These are phyloP conservation scores for Drosophila lacteicornis DNA, from an alignment of 1,140 invertebrate genomes.

Conservation along the genomic window DNA sequence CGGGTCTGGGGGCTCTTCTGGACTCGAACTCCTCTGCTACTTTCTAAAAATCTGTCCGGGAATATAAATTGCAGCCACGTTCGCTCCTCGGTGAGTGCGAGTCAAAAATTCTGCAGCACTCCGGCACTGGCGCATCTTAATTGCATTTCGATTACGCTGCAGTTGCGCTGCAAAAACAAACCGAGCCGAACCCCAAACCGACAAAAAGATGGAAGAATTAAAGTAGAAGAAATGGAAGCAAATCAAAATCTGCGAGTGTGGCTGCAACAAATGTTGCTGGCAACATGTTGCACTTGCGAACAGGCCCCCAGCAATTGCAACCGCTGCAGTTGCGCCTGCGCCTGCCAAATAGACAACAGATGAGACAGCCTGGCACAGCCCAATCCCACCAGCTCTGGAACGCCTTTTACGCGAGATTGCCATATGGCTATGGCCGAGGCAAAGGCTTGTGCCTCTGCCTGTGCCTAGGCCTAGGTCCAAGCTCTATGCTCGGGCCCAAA, in stretches of 20 bases:
- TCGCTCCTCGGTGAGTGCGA: constrained; percentile 49
- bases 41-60: constrained; percentile 78
- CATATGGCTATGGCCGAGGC: background rate
- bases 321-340: constrained; percentile 39
- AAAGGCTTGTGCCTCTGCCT: constrained; percentile 4
- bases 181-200: constrained; percentile 60
- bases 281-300: constrained; percentile 60
- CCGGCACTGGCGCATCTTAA: constrained; percentile 62
- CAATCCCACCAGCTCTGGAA: constrained; percentile 57
- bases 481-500: constrained; percentile 24
- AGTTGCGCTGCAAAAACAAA: constrained; percentile 56
- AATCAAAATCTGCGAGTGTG: constrained; percentile 64
- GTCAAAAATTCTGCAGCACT: constrained; percentile 47
- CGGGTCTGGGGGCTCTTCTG: constrained; percentile 26
- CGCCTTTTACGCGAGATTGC: constrained; percentile 56
- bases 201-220: constrained; percentile 29
- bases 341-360: constrained; percentile 79
- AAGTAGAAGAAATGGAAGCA: constrained; percentile 43
- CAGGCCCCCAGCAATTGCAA: constrained; percentile 72
- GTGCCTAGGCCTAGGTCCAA: constrained; percentile 1
- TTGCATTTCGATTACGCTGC: constrained; percentile 80
- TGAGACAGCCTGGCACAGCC: constrained; percentile 70
- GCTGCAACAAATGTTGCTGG: constrained; percentile 75
- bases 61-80: constrained; percentile 65
- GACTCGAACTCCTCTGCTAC: constrained; percentile 57